A percentile compares a stretch with the other conserved stretches of the same genome.
phyloP scores from a whole-genome alignment of 2,888 invertebrate species.

The Microchrysa polita region DNA sequence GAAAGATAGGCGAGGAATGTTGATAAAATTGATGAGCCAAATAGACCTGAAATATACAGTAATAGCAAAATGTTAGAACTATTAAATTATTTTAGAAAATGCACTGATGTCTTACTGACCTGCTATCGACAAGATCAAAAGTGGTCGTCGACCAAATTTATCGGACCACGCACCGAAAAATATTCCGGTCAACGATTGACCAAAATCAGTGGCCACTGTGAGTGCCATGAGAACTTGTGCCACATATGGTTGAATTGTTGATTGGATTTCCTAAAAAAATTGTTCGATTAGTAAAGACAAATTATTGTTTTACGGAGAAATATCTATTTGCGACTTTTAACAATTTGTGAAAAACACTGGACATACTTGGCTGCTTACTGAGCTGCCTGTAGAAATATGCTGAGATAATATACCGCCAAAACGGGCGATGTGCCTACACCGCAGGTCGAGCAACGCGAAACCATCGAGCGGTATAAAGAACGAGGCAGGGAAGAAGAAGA shows the following conservation, averaged over 20 bases:
- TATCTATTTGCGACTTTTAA: no score
- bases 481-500: no score
- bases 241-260: constrained; percentile 73
- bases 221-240: constrained; percentile 71
- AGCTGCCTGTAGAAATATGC: no score
- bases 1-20: constrained; percentile 56
- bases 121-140: constrained; percentile 71
- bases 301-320: no score
- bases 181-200: constrained; percentile 74
- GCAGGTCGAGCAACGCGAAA: no score
- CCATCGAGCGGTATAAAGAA: no score
- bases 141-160: constrained; percentile 77
- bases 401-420: no score
- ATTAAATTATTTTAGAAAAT: neutral
- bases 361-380: no score
- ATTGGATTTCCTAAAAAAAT: constrained; percentile 55
- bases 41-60: constrained; percentile 61
- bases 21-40: constrained; percentile 55
- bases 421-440: no score
- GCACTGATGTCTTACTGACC: constrained; percentile 64
- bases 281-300: no score
- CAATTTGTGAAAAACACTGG: no score
- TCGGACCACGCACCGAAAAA: constrained; percentile 87
- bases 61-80: no score
- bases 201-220: constrained; percentile 71